Evolutionary conservation across 2,888 invertebrate species (phyloP), one percentile per base, ranked within the genome.

Genomic region (Drosophila macrospina): DNA sequence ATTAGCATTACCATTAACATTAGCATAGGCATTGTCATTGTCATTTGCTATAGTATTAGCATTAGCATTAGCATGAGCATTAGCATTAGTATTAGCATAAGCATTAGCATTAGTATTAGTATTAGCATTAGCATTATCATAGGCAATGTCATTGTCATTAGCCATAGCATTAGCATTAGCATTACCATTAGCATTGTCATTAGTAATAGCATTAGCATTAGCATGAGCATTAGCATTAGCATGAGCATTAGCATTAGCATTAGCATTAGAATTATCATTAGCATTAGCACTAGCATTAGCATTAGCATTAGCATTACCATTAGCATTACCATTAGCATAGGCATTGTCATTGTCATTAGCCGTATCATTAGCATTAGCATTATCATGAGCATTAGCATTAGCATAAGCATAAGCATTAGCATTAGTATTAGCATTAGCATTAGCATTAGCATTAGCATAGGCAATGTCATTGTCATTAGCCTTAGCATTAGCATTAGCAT

Each of bases 31-130:
- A 26, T 26, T 32, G 6, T 8, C 10, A 16, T 32, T 48, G 11
- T 11, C 30, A 15, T 32, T 11, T 1, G 6, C n/a, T n/a, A 15
- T 28, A 15, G 10, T 2, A 51, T 52, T 30, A 30, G 2, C 5
- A 39, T 30, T 52, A 20, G 7, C 8, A 52, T 52, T 30, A n/a
- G 3, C 28, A 51, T 28, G 26, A 11, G 8, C 41, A 41, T 41
- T 41, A 11, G 6, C 6, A 42, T n/a, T 24, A 15, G 4, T 6
- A 20, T 41, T 24, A 11, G 11, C 11, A 41, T 16, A n/a, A 11
- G 4, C n/a, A 41, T 24, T 24, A 8, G 2, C 24, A 42, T n/a
- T 16, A 10, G 1, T 16, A 39, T 24, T 42, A 6, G 1, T 5
- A 28, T 8, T 44, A 3, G 1, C 44, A 44, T 20, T 11, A 20